A percentile compares a stretch with the other conserved stretches of the same genome.
Evolutionary conservation across 2,113 vertebrate genomes (phyloP).

Genomic region (Caloenas nicobarica): DNA sequence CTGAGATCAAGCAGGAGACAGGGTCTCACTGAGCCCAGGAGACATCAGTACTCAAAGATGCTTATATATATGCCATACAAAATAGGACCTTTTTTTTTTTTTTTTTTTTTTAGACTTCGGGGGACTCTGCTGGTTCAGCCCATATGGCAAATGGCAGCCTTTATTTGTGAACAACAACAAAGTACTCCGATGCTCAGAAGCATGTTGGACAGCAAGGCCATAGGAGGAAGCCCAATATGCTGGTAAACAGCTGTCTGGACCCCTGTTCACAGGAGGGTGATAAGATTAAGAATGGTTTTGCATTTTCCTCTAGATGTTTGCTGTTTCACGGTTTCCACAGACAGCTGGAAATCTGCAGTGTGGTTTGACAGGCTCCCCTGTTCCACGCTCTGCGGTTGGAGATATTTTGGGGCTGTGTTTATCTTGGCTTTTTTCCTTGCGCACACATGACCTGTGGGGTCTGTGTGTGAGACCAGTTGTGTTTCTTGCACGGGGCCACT

Average conservation of each 20-base stretch:
- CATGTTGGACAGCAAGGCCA: not conserved
- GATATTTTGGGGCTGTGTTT: not conserved
- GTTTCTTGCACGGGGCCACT: not conserved
- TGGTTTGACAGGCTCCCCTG: not conserved
- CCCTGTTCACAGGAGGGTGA: not conserved
- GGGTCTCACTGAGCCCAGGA: not conserved
- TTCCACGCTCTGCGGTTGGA: rapidly evolving
- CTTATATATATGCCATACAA: conserved; percentile 11
- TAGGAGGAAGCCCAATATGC: not conserved
- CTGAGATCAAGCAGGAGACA: not conserved
- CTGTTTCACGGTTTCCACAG: not conserved
- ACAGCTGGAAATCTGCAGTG: not conserved
- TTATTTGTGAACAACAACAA: not conserved
- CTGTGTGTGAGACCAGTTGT: not conserved
- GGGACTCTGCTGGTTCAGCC: conserved; percentile 35
- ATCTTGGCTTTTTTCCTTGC: not conserved
- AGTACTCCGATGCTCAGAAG: not conserved
- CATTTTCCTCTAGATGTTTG: not conserved
- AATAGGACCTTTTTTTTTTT: not conserved
- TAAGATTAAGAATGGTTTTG: not conserved
- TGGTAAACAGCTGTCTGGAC: not conserved
- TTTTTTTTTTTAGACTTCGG: not conserved
- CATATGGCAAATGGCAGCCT: not conserved
- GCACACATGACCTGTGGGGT: not conserved
- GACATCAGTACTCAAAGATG: not conserved